phyloP scores from a whole-genome alignment of 1,140 invertebrate species.

The Drosophila navojoa region DNA sequence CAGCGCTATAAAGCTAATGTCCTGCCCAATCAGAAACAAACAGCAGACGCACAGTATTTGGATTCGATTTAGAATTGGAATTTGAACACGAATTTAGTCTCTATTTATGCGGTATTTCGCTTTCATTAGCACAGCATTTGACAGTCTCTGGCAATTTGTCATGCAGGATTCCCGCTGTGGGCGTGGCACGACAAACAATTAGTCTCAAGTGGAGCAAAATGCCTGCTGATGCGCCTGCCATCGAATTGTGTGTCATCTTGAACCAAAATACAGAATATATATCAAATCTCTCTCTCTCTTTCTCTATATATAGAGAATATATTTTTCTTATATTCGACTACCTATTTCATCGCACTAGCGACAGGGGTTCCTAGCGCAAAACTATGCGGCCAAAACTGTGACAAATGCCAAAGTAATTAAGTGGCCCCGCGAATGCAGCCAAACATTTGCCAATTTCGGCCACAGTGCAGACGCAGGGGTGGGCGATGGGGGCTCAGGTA shows the following conservation, averaged over 20 bases:
- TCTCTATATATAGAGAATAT: not conserved
- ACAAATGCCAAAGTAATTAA: conserved; percentile 60
- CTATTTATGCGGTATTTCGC: too few relatives aligned
- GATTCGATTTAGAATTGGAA: too few relatives aligned
- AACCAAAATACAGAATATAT: conserved; percentile 38
- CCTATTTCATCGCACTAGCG: conserved; percentile 2
- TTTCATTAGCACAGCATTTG: not conserved
- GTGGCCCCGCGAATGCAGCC: conserved; percentile 38
- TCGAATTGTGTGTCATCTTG: conserved; percentile 50
- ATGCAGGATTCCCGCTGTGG: conserved; percentile 23
- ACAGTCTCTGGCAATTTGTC: conserved; percentile 41
- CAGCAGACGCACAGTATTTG: not conserved
- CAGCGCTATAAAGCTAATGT: conserved; percentile 3
- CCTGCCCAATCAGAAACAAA: not conserved
- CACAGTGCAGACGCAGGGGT: not conserved
- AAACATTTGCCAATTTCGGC: conserved; percentile 35
- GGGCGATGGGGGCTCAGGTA: not conserved
- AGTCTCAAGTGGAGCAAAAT: conserved; percentile 56
- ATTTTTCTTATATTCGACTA: conserved; percentile 3
- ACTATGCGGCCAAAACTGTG: conserved; percentile 27
- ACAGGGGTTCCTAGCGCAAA: conserved; percentile 21
- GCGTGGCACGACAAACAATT: conserved; percentile 59
- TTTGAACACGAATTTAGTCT: not conserved
- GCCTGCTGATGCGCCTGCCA: conserved; percentile 4
- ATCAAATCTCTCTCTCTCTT: not conserved